Evolutionary conservation across 35 echinoderm and acorn worm genomes (phyloP).

Genomic region (Stichopus chloronotus): DNA sequence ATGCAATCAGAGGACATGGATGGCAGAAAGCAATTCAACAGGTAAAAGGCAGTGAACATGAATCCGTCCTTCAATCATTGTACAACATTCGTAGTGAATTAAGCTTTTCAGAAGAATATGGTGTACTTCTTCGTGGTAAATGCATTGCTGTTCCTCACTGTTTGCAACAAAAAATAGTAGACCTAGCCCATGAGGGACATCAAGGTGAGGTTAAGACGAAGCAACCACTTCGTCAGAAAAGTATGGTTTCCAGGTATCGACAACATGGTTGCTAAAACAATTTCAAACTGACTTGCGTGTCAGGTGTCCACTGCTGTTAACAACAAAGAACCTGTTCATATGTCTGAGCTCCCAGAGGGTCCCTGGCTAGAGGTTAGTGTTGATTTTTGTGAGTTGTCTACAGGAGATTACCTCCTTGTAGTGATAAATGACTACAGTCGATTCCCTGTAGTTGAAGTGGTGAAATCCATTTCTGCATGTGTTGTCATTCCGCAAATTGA

Average conservation of each 20-base stretch:
- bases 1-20: not conserved
- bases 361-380: constrained; percentile 73
- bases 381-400: constrained; percentile 72
- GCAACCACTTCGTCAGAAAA: constrained; percentile 54
- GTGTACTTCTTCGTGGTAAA: not conserved
- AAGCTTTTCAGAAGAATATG: not conserved
- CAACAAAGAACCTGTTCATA: constrained; percentile 63
- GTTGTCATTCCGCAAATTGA: constrained; percentile 71
- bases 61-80: constrained; percentile 25
- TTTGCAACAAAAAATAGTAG: constrained; percentile 53
- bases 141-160: not conserved
- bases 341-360: constrained; percentile 66
- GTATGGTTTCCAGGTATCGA: constrained; percentile 80
- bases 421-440: constrained; percentile 66
- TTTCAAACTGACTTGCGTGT: constrained; percentile 66
- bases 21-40: constrained; percentile 47
- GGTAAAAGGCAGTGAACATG: constrained; percentile 3
- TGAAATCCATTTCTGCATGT: constrained; percentile 72
- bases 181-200: constrained; percentile 78
- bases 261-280: constrained; percentile 41
- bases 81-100: constrained; percentile 4
- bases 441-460: constrained; percentile 71
- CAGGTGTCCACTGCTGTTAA: constrained; percentile 64
- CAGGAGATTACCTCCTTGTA: constrained; percentile 52
- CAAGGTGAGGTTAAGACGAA: constrained; percentile 84